phyloP scores from a whole-genome alignment of 2,888 invertebrate genomes.

The Acrobeloides nanus region DNA sequence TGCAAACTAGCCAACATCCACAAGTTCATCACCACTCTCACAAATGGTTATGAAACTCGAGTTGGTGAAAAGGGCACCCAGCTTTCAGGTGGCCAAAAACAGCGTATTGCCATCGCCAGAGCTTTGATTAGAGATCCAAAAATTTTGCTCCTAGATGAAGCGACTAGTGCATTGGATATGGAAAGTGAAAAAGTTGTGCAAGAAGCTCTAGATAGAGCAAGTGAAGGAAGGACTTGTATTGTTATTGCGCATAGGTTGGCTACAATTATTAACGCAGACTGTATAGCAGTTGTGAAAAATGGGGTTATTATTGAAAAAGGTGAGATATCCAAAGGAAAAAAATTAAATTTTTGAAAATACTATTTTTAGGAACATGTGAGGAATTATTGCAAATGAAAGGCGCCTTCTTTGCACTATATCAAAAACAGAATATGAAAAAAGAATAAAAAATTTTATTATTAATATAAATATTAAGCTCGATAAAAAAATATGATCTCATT shows the following conservation, averaged over 20 bases:
- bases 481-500: no score
- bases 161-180: neutral
- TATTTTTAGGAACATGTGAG: constrained; percentile 68
- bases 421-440: constrained; percentile 33
- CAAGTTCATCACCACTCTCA: constrained; percentile 11
- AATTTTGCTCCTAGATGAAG: constrained; percentile 2
- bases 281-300: no score
- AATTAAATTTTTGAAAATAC: no score
- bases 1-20: constrained; percentile 14
- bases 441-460: no score
- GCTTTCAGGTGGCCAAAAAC: neutral
- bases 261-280: constrained; percentile 70
- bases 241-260: constrained; percentile 79
- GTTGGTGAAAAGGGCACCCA: constrained; percentile 4
- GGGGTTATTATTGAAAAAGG: constrained; percentile 39
- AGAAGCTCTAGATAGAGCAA: constrained; percentile 74
- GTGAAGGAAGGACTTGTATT: constrained; percentile 69
- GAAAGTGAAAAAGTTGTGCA: constrained; percentile 64
- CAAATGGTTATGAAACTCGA: constrained; percentile 9
- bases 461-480: no score
- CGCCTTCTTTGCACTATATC: constrained; percentile 63
- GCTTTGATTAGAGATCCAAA: constrained; percentile 2
- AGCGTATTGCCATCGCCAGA: constrained; percentile 7
- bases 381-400: constrained; percentile 65
- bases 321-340: constrained; percentile 62